phyloP scores from a whole-genome alignment of 2,888 invertebrate genomes.

The Arge pagana region DNA sequence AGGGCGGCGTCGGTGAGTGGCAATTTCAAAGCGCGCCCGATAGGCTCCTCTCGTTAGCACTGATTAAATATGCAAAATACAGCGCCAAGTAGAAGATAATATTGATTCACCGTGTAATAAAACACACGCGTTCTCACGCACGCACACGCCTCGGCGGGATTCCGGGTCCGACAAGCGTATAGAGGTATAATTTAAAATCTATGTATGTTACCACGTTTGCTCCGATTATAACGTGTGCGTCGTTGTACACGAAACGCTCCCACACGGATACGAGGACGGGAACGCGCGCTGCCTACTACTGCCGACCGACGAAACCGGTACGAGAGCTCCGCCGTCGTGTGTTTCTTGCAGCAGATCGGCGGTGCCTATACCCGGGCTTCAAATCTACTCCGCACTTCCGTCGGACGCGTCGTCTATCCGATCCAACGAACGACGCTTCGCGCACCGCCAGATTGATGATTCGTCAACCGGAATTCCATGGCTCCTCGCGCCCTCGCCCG shows the following conservation, averaged over 20 bases:
- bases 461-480: too few species aligned
- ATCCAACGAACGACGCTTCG: too few species aligned
- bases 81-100: conserved; percentile 22
- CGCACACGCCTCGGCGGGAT: conserved; percentile 1
- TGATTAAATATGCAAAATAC: conserved; percentile 22
- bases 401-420: too few species aligned
- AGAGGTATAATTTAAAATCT: conserved; percentile 18
- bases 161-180: conserved; percentile 5
- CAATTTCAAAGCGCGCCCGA: conserved; percentile 17
- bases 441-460: too few species aligned
- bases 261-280: not conserved
- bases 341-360: too few species aligned
- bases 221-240: conserved; percentile 19
- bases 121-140: conserved; percentile 5
- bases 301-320: conserved; percentile 18
- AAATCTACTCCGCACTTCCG: conserved; percentile 17
- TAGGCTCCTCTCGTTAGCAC: conserved; percentile 18
- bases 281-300: too few species aligned
- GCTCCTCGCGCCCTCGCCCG: too few species aligned
- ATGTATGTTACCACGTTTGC: conserved; percentile 17
- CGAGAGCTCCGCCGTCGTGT: too few species aligned
- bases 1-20: conserved; percentile 18
- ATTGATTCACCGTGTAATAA: conserved; percentile 20
- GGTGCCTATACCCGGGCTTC: conserved; percentile 10
- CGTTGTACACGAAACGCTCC: not conserved